phyloP scores from a whole-genome alignment of 2,113 vertebrate species.

The Ardeotis arabs region DNA sequence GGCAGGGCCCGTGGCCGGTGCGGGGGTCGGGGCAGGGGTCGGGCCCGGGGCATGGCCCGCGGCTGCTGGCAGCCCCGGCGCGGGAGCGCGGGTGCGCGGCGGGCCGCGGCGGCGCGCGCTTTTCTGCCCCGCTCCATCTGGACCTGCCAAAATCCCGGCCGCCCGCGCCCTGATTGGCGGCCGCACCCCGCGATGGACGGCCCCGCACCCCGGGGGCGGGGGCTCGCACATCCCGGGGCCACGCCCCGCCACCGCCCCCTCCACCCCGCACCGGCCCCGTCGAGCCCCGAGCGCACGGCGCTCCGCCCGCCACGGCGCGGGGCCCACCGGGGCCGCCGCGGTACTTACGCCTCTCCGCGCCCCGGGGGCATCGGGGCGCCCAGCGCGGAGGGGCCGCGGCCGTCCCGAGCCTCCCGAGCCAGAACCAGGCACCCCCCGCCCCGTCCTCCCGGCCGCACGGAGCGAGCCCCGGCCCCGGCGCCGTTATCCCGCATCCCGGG shows the following conservation, averaged over 20 bases:
- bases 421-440: too few species aligned
- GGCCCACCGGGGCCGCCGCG: neutral
- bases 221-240: neutral
- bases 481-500: neutral
- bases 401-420: neutral
- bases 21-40: neutral
- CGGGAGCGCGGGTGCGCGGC: neutral
- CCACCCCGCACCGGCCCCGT: neutral
- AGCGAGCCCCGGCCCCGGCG: neutral
- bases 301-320: neutral
- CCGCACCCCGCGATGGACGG: neutral
- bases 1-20: too few species aligned
- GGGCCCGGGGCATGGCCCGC: neutral
- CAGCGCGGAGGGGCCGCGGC: neutral
- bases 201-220: too few species aligned
- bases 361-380: neutral
- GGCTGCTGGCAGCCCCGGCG: neutral
- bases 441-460: neutral
- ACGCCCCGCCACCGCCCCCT: neutral
- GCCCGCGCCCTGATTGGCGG: slow-evolving; percentile 76
- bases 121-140: slow-evolving; percentile 8
- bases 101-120: neutral
- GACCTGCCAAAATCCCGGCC: slow-evolving; percentile 52
- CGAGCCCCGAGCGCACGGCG: neutral
- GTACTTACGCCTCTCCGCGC: neutral